phyloP scores from a whole-genome alignment of 2,888 invertebrate genomes.

The Nematopogon swammerdamellus region DNA sequence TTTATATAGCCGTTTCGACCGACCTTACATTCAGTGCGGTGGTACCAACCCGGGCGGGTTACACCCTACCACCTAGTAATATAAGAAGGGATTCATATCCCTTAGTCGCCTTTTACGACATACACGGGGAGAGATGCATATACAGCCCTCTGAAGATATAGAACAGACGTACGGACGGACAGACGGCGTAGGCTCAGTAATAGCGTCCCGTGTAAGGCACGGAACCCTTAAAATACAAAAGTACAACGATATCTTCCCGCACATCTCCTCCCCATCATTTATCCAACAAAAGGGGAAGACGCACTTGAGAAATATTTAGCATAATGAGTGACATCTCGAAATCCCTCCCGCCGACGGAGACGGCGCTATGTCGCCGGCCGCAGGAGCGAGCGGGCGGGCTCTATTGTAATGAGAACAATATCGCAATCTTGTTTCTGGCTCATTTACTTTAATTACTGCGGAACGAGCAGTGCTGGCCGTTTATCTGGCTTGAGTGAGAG shows the following conservation, averaged over 20 bases:
- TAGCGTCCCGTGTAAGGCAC: too few relatives aligned
- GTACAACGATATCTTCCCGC: constrained; percentile 27
- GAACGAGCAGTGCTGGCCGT: constrained; percentile 21
- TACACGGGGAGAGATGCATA: too few relatives aligned
- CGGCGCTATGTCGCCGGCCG: constrained; percentile 7
- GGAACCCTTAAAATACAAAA: too few relatives aligned
- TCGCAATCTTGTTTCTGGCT: constrained; percentile 58
- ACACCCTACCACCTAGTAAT: too few relatives aligned
- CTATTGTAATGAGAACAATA: constrained; percentile 44
- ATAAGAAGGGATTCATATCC: too few relatives aligned
- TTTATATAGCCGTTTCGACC: too few relatives aligned
- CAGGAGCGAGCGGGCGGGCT: constrained; percentile 19
- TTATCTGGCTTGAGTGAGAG: constrained; percentile 19
- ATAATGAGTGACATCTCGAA: constrained; percentile 52
- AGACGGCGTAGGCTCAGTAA: too few relatives aligned
- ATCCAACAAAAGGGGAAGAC: constrained; percentile 32
- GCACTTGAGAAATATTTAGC: constrained; percentile 36
- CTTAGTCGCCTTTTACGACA: too few relatives aligned
- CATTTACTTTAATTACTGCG: constrained; percentile 56
- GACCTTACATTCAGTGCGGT: too few relatives aligned
- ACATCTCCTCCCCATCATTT: constrained; percentile 22
- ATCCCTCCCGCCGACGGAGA: constrained; percentile 37
- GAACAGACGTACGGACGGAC: too few relatives aligned
- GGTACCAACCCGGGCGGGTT: too few relatives aligned
- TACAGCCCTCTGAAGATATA: too few relatives aligned